Conservation (phyloP, 2,888 invertebrate genomes). For the Xanthia icteritia region DNA sequence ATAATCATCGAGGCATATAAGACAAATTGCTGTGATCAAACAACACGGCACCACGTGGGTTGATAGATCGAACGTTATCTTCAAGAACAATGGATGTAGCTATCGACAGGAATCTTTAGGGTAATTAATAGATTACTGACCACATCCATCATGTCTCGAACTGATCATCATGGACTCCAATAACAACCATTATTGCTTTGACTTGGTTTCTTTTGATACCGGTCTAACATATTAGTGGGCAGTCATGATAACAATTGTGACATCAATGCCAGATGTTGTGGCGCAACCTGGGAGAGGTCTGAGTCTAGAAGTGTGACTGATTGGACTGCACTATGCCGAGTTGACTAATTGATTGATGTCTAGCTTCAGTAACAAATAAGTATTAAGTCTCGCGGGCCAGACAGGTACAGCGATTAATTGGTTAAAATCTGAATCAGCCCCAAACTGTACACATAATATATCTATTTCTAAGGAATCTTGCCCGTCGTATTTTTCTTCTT, state of each 20-base stretch:
- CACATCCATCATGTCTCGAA: conserved; percentile 82
- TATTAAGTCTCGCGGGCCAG: neutral
- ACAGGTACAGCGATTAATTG: conserved; percentile 2
- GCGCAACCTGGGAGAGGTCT: conserved; percentile 30
- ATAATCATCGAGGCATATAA: conserved; percentile 81
- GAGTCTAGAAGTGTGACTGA: conserved; percentile 37
- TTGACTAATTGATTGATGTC: conserved; percentile 35
- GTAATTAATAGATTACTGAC: conserved; percentile 87
- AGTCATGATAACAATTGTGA: conserved; percentile 50
- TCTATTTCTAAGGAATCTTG: neutral
- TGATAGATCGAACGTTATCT: conserved; percentile 84
- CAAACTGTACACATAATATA: neutral
- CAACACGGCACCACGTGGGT: conserved; percentile 86
- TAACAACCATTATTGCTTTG: conserved; percentile 39
- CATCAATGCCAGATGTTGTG: conserved; percentile 37
- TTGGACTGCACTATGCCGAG: conserved; percentile 20
- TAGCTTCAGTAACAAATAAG: neutral
- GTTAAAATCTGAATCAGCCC: conserved; percentile 1
- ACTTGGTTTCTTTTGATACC: conserved; percentile 52
- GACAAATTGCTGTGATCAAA: conserved; percentile 85
- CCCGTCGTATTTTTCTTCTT: conserved; percentile 18
- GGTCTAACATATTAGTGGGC: conserved; percentile 23
- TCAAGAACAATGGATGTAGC: conserved; percentile 83
- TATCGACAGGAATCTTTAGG: conserved; percentile 82
- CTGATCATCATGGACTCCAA: conserved; percentile 59